Conservation (phyloP, 2,113 vertebrate species). For the Ranitomeya variabilis region DNA sequence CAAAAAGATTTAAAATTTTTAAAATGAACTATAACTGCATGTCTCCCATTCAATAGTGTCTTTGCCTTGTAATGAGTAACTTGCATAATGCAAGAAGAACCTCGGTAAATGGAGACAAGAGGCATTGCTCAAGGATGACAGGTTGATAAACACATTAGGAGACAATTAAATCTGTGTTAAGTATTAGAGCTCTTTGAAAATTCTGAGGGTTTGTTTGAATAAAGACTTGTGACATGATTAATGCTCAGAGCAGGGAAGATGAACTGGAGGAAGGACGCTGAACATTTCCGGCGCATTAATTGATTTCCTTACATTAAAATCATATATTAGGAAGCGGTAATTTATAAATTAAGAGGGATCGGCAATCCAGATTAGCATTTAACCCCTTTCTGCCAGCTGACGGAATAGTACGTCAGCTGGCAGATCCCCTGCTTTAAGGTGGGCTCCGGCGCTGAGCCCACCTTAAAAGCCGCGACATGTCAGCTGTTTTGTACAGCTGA, state of each 20-base stretch:
- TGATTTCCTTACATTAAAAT: constrained; percentile 21
- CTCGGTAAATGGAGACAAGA: constrained; percentile 25
- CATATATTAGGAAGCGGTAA: constrained; percentile 12
- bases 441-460: no score
- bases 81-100: constrained; percentile 21
- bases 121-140: constrained; percentile 47
- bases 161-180: constrained; percentile 47
- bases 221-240: constrained; percentile 40
- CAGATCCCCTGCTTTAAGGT: no score
- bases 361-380: constrained; percentile 23
- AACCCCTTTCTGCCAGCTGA: no score
- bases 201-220: constrained; percentile 45
- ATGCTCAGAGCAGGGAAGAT: constrained; percentile 26
- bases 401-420: no score
- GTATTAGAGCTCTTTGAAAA: constrained; percentile 34
- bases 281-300: constrained; percentile 25
- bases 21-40: neutral
- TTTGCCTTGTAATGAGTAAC: constrained; percentile 29
- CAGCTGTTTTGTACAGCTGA: no score
- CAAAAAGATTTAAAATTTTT: neutral
- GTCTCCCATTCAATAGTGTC: neutral
- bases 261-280: constrained; percentile 25
- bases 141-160: constrained; percentile 47
- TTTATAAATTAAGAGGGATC: constrained; percentile 31
- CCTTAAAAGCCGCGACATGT: no score